Conservation (phyloP, 2,113 vertebrate species). For the Cheilinus undulatus region DNA sequence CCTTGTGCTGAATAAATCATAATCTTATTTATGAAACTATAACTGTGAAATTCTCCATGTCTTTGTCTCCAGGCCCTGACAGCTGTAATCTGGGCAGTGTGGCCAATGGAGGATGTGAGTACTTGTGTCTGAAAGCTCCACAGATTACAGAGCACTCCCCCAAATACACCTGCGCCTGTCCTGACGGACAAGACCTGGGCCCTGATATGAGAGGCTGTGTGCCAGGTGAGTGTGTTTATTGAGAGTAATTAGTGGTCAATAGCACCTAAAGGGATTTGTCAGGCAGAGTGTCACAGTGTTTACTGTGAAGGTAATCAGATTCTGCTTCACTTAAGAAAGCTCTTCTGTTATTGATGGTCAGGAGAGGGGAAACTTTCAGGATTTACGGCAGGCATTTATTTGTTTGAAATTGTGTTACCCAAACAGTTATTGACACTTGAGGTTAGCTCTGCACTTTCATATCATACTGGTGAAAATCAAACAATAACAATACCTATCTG, state of each 20-base stretch:
- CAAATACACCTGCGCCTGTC: slow-evolving; percentile 96
- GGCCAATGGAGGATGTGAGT: slow-evolving; percentile 94
- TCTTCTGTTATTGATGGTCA: not conserved
- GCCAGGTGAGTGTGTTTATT: slow-evolving; percentile 84
- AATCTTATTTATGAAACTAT: slow-evolving; percentile 36
- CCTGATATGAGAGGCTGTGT: slow-evolving; percentile 93
- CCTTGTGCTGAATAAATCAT: slow-evolving; percentile 29
- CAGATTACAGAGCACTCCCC: slow-evolving; percentile 93
- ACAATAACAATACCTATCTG: no score
- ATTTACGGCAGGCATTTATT: not conserved
- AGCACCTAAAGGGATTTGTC: slow-evolving; percentile 28
- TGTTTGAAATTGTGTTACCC: no score
- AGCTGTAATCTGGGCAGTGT: slow-evolving; percentile 91
- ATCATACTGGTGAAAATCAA: no score
- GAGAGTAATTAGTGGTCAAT: slow-evolving; percentile 45
- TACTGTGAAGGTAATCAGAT: slow-evolving; percentile 23
- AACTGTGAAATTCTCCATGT: slow-evolving; percentile 30
- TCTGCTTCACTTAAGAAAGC: slow-evolving; percentile 13
- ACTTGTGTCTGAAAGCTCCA: slow-evolving; percentile 97
- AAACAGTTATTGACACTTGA: no score
- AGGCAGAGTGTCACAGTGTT: not conserved
- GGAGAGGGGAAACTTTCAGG: not conserved
- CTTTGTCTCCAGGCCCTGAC: slow-evolving; percentile 86
- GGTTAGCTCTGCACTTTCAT: no score
- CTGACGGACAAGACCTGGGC: slow-evolving; percentile 92